phyloP scores from a whole-genome alignment of 2,888 invertebrate genomes.

The Epinotia ramella region DNA sequence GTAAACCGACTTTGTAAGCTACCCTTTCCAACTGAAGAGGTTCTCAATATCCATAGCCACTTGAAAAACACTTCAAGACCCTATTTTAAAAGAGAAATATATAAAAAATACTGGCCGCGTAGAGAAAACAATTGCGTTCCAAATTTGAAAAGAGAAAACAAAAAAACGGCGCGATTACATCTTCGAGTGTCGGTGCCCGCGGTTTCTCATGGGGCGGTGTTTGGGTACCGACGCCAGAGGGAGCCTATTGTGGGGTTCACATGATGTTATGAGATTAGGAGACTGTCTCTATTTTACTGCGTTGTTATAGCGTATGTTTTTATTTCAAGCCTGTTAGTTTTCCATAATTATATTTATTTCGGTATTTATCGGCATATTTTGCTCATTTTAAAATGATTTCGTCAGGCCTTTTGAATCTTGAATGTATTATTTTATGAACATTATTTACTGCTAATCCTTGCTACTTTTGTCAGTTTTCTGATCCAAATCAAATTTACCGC shows the following conservation, averaged over 20 bases:
- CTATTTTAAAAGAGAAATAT: conserved; percentile 62
- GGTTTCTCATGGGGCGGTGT: conserved; percentile 84
- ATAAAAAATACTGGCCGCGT: conserved; percentile 68
- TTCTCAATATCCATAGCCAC: conserved; percentile 76
- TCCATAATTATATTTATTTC: too few species aligned
- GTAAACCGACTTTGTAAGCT: conserved; percentile 43
- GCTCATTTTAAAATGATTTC: too few species aligned
- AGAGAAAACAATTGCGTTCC: conserved; percentile 72
- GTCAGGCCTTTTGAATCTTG: too few species aligned
- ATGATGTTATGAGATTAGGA: conserved; percentile 12
- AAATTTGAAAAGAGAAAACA: conserved; percentile 71
- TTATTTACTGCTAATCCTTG: too few species aligned
- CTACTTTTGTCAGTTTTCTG: too few species aligned
- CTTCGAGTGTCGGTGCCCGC: conserved; percentile 74
- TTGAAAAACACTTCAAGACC: conserved; percentile 71
- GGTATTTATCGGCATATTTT: too few species aligned
- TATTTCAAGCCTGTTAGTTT: too few species aligned
- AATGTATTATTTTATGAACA: too few species aligned
- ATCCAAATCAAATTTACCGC: too few species aligned
- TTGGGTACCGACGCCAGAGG: conserved; percentile 80
- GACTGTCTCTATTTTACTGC: neutral
- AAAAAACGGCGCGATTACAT: conserved; percentile 83
- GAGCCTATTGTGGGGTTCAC: conserved; percentile 66
- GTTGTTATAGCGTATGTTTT: too few species aligned
- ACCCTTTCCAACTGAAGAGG: conserved; percentile 61